Evolutionary conservation across 2,113 vertebrate species (phyloP).

Genomic region (Rhinolophus sinicus): DNA sequence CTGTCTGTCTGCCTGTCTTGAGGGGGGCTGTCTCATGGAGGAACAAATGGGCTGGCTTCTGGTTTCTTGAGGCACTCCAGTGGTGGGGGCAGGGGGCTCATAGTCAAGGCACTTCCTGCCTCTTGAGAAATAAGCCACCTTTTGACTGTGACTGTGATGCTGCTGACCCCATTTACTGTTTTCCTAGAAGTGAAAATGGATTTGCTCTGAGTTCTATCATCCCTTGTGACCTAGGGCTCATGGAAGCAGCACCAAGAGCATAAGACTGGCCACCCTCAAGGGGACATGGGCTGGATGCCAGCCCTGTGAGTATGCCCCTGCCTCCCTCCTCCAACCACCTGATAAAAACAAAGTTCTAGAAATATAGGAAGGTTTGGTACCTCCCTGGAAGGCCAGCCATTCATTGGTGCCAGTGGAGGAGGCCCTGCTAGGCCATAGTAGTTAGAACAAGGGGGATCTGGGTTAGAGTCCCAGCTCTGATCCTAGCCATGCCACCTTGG

Average conservation of each 20-base stretch:
- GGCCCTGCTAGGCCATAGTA: background rate
- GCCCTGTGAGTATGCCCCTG: background rate
- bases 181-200: constrained; percentile 62
- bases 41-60: constrained; percentile 27
- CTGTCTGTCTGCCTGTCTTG: background rate
- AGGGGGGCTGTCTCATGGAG: background rate
- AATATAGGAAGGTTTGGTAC: background rate
- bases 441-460: background rate
- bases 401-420: background rate
- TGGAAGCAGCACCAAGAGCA: background rate
- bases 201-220: constrained; percentile 39
- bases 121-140: constrained; percentile 38
- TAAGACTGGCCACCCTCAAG: background rate
- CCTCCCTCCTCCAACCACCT: background rate
- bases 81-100: background rate
- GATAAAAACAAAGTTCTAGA: background rate
- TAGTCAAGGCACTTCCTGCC: background rate
- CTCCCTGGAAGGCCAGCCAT: background rate
- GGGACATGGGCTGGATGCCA: background rate
- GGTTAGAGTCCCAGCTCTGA: background rate
- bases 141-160: background rate
- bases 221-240: constrained; percentile 9
- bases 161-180: constrained; percentile 22
- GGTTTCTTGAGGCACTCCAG: background rate
- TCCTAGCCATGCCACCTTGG: background rate